A percentile compares a stretch with the other conserved stretches of the same genome.
phyloP scores from a whole-genome alignment of 2,113 vertebrate genomes.

The Elachura formosa region DNA sequence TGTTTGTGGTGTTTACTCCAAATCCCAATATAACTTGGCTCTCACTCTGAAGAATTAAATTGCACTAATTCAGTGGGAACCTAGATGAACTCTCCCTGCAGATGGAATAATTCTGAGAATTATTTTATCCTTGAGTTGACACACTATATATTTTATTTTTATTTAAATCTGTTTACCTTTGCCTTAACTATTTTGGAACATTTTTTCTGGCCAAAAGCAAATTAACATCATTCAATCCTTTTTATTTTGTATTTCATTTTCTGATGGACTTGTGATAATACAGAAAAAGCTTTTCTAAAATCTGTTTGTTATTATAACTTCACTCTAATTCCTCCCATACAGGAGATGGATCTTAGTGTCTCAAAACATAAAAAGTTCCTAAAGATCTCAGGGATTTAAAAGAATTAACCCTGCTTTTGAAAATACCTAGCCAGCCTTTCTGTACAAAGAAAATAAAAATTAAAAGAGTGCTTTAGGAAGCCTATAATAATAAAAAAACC shows the following conservation, averaged over 20 bases:
- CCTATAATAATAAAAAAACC: not conserved
- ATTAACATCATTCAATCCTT: not conserved
- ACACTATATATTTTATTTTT: constrained; percentile 19
- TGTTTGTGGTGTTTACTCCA: not conserved
- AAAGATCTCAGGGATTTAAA: constrained; percentile 49
- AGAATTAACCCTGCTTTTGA: constrained; percentile 43
- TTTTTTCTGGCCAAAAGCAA: constrained; percentile 57
- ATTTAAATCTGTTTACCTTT: constrained; percentile 59
- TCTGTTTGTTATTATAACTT: constrained; percentile 60
- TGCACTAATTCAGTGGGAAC: not conserved
- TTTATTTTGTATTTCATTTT: not conserved
- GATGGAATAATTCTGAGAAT: constrained; percentile 4
- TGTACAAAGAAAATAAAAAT: constrained; percentile 59
- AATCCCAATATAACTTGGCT: not conserved
- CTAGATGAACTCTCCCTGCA: not conserved
- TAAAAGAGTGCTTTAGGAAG: constrained; percentile 39
- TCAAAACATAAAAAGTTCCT: constrained; percentile 32
- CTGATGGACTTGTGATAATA: constrained; percentile 34
- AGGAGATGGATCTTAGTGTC: constrained; percentile 11
- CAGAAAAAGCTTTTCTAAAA: constrained; percentile 51
- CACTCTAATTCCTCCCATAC: constrained; percentile 29
- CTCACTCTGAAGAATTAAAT: not conserved
- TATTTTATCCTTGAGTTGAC: constrained; percentile 6
- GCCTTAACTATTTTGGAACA: constrained; percentile 44
- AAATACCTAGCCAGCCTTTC: constrained; percentile 31